Conservation (phyloP, 2,113 vertebrate genomes). For the Amblyornis subalaris region DNA sequence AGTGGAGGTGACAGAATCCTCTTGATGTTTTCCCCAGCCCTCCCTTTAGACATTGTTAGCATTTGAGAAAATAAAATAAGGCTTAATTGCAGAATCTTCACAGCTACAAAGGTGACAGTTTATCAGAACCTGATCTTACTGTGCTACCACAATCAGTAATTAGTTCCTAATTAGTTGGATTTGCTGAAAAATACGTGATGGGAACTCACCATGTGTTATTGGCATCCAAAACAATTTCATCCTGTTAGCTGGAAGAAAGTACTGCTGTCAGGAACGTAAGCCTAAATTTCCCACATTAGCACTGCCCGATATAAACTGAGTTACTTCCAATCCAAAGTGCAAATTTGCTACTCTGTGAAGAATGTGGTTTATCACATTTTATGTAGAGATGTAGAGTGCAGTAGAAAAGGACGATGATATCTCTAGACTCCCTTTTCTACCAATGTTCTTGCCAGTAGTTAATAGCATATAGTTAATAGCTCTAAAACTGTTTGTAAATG, state of each 20-base stretch:
- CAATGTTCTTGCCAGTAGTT: not conserved
- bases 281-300: slow-evolving; percentile 8
- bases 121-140: slow-evolving; percentile 24
- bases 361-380: not conserved
- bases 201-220: slow-evolving; percentile 10
- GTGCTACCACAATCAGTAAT: slow-evolving; percentile 26
- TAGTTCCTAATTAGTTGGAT: slow-evolving; percentile 55
- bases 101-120: slow-evolving; percentile 5
- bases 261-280: not conserved
- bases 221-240: slow-evolving; percentile 41
- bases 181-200: slow-evolving; percentile 39
- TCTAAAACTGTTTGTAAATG: not conserved
- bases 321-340: slow-evolving; percentile 21
- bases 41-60: not conserved
- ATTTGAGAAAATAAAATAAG: not conserved
- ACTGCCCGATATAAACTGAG: not conserved
- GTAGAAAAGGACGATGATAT: not conserved
- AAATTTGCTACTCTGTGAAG: not conserved
- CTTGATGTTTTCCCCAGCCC: not conserved
- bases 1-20: not conserved
- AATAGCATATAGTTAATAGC: not conserved
- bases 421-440: not conserved
- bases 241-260: slow-evolving; percentile 13
- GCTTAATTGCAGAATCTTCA: slow-evolving; percentile 12
- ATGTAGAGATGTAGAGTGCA: not conserved